Evolutionary conservation across 2,888 invertebrate species (phyloP), one percentile per base, ranked within the genome.

Genomic region (Sminthurinus aureus): DNA sequence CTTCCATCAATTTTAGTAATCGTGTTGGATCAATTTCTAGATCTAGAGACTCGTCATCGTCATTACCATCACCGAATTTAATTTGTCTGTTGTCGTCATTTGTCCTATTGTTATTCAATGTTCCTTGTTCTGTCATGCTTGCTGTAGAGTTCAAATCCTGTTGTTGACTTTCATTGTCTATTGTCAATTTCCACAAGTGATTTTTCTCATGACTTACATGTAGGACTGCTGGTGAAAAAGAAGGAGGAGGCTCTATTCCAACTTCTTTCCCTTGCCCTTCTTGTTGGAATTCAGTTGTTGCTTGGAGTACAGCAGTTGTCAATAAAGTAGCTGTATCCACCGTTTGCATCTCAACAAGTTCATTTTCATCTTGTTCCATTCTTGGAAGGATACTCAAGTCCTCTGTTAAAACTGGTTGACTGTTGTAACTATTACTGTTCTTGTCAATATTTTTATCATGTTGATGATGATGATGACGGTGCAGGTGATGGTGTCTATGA

Each of bases 181-280:
- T 13, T 20, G 50, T 67, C 69, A 79, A 20, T n/a, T 79, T 79
- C 79, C 79, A 79, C 38, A 79, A 38, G 50, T 79, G 79, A 79
- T 79, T 66, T 18, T 79, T 79, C 15, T 24, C 67, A 67, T 79
- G 79, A 6, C 38, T 67, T 6, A 79, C 26, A 8, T 18, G 38
- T 26, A 79, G 38, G 18, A 38, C 38, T 13, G 38, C 67, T 26
- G 69, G 50, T 67, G 79, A 66, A 67, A 38, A 4, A 38, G 38
- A 38, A 38, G 6, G 1, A 38, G 6, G 1, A 6, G 38, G 38
- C 38, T 38, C 38, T 38, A 38, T 38, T 38, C 38, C 38, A 38
- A 1, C 38, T 38, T 38, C 38, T 38, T 38, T 38, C 38, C 67
- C 79, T 64, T 79, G 66, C 26, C n/a, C 38, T 11, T 12, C 38